Evolutionary conservation across 2,113 vertebrate genomes (phyloP).

Genomic region (Chrysemys picta): DNA sequence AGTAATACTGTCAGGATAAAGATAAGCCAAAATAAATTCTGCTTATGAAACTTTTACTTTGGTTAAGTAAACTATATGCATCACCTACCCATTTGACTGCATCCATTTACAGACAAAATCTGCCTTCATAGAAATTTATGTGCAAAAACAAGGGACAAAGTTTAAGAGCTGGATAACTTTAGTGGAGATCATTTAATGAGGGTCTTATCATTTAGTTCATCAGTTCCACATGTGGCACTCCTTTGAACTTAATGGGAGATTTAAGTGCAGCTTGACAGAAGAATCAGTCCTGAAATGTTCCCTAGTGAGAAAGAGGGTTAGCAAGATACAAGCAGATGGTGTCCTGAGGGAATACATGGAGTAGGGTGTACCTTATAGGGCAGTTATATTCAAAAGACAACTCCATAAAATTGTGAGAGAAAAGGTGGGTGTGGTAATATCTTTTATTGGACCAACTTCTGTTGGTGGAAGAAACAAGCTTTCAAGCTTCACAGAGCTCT

Average conservation of each 20-base stretch:
- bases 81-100: slow-evolving; percentile 42
- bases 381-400: background rate
- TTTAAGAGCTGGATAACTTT: slow-evolving; percentile 51
- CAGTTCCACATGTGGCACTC: slow-evolving; percentile 29
- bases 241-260: slow-evolving; percentile 5
- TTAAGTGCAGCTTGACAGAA: background rate
- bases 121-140: slow-evolving; percentile 45
- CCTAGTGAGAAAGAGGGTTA: background rate
- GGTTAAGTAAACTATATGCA: slow-evolving; percentile 38
- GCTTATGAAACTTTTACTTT: slow-evolving; percentile 60
- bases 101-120: slow-evolving; percentile 40
- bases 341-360: background rate
- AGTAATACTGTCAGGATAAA: slow-evolving; percentile 3
- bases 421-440: background rate
- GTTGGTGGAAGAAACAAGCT: background rate
- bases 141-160: slow-evolving; percentile 42
- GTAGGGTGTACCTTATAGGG: background rate
- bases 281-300: background rate
- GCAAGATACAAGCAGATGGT: background rate
- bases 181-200: slow-evolving; percentile 40
- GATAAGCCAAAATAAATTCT: slow-evolving; percentile 60
- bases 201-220: slow-evolving; percentile 29
- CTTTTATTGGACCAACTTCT: background rate
- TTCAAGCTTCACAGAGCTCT: background rate
- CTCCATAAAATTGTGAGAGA: background rate